A percentile compares a stretch with the other conserved stretches of the same genome.
Conservation (phyloP, 1,140 invertebrate genomes). For the Telenomus remus region DNA sequence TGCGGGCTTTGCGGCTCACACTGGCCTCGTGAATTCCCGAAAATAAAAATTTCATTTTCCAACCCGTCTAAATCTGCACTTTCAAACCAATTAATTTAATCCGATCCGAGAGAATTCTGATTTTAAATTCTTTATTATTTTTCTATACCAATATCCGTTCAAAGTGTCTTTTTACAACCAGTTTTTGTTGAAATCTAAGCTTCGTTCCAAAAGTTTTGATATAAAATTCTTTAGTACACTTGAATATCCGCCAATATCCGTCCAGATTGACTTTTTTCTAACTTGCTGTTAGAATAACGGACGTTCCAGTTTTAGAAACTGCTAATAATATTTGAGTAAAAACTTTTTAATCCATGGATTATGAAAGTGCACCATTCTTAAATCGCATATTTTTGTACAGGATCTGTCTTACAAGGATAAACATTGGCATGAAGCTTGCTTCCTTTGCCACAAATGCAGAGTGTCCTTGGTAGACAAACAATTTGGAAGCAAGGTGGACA, state of each 20-base stretch:
- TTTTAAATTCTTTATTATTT: no score
- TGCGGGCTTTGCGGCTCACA: slow-evolving; percentile 39
- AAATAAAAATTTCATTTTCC: slow-evolving; percentile 38
- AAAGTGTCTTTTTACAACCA: no score
- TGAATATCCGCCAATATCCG: no score
- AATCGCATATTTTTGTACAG: slow-evolving; percentile 77
- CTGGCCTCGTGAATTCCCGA: slow-evolving; percentile 51
- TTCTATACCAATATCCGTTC: no score
- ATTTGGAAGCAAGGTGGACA: slow-evolving; percentile 97
- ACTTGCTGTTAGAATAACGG: no score
- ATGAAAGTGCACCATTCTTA: not conserved
- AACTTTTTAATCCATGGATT: not conserved
- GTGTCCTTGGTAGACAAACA: slow-evolving; percentile 99
- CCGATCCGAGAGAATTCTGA: not conserved
- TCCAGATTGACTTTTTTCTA: no score
- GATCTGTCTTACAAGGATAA: slow-evolving; percentile 99
- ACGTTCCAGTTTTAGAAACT: no score
- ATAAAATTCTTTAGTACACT: no score
- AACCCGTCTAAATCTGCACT: not conserved
- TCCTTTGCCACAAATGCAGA: slow-evolving; percentile 98
- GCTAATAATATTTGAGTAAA: no score
- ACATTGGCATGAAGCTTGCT: slow-evolving; percentile 99
- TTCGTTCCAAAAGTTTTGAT: no score
- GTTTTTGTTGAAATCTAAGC: no score
- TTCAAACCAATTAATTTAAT: not conserved